Conservation (phyloP, 1,140 invertebrate species). For the Drosophila novamexicana region DNA sequence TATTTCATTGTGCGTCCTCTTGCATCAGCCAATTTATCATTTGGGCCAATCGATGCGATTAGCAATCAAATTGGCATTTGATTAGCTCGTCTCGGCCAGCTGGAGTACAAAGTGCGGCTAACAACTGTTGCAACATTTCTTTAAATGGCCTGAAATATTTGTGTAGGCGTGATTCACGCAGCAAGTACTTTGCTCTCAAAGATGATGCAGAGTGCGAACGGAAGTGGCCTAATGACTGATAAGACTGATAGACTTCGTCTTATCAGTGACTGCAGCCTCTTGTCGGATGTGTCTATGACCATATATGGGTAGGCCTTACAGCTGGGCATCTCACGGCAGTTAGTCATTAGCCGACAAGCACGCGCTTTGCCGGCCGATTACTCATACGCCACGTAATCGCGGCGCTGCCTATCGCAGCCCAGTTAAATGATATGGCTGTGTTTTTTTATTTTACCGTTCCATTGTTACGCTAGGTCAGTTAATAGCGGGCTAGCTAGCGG, state of each 20-base stretch:
- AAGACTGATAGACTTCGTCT: constrained; percentile 1
- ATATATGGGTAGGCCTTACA: constrained; percentile 10
- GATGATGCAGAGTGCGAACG: constrained; percentile 8
- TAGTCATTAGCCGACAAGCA: constrained; percentile 34
- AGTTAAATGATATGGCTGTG: constrained; percentile 8
- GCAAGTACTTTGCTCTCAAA: constrained; percentile 14
- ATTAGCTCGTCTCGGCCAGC: constrained; percentile 28
- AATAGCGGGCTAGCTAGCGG: constrained; percentile 1
- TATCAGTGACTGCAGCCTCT: constrained; percentile 21
- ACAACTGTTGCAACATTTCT: constrained; percentile 10
- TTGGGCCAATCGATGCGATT: constrained; percentile 5
- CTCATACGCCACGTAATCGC: constrained; percentile 74
- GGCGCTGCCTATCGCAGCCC: constrained; percentile 16
- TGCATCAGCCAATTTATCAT: constrained; percentile 68
- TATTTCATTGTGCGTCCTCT: constrained; percentile 29
- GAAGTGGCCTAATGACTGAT: constrained; percentile 13
- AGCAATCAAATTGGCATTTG: constrained; percentile 43
- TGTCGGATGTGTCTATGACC: constrained; percentile 4
- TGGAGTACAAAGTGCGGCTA: constrained; percentile 14
- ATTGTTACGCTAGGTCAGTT: constrained; percentile 49
- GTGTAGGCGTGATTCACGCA: constrained; percentile 18
- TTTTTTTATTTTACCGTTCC: constrained; percentile 21
- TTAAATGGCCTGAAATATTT: constrained; percentile 15
- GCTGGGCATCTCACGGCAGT: neutral
- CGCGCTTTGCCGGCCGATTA: constrained; percentile 27